Conservation (phyloP, 2,888 invertebrate species). For the Drosophila siamana region DNA sequence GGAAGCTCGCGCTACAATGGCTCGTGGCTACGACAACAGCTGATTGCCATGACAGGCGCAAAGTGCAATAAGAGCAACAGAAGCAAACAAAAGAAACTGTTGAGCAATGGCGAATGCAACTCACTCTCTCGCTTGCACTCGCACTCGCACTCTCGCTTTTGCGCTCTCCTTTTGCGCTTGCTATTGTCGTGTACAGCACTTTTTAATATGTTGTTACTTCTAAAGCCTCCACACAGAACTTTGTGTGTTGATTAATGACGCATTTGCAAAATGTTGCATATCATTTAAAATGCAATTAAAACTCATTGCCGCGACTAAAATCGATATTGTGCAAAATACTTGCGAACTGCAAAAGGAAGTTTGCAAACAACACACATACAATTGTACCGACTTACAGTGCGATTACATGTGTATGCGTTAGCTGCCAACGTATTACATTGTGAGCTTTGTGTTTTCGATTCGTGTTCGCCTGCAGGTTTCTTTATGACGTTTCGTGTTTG, state of each 20-base stretch:
- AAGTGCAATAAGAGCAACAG: conserved; percentile 46
- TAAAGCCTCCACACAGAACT: not conserved
- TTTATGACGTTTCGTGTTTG: conserved; percentile 50
- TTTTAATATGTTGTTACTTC: conserved; percentile 27
- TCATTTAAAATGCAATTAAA: conserved; percentile 53
- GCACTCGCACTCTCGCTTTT: not conserved
- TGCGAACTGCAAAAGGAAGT: conserved; percentile 12
- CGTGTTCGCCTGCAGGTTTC: conserved; percentile 30
- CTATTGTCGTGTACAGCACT: not conserved
- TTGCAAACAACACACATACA: conserved; percentile 16
- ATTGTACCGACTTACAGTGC: not conserved
- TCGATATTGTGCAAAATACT: conserved; percentile 38
- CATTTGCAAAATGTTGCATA: conserved; percentile 33
- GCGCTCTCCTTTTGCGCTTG: not conserved
- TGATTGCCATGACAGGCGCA: conserved; percentile 57
- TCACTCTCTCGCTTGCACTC: conserved; percentile 9
- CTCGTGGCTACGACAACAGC: conserved; percentile 36
- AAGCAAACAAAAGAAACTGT: conserved; percentile 45
- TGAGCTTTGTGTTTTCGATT: conserved; percentile 15
- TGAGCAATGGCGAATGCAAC: conserved; percentile 29
- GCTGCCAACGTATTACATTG: conserved; percentile 9
- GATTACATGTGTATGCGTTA: not conserved
- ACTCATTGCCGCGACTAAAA: conserved; percentile 23
- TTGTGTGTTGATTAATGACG: conserved; percentile 52
- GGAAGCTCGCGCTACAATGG: conserved; percentile 17